Evolutionary conservation across 2,888 invertebrate species (phyloP), one percentile per base, ranked within the genome.

Genomic region (Chorisops tibialis): DNA sequence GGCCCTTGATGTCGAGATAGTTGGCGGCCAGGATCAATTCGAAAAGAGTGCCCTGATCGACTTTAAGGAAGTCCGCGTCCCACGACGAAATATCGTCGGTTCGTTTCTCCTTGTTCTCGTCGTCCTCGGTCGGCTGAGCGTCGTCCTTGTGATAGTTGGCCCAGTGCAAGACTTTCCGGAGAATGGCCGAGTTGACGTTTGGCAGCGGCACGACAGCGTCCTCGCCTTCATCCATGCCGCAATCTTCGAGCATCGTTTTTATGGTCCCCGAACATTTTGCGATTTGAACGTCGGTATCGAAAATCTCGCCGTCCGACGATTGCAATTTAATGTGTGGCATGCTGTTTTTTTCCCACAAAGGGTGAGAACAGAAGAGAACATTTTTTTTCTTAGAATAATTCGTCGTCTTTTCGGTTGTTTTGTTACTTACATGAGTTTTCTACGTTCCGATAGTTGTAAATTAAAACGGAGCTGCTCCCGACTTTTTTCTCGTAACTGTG

Each of bases 21-120:
- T 98, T 97, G 7, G 97, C 96, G 51, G 97, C 96, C 81, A 98
- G 80, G 71, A 98, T 97, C 43, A 98, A 81, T 80, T 97, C 97
- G 76, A 96, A 97, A 12, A 98, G 80, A 1, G 96, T 97, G 63
- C 94, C 96, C 77, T 97, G 96, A 76, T 97, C 96, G 35, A 98
- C 97, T 83, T 99, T 99, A 7, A 99, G 81, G 74, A 99, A 99
- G 77, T 99, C 98, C 0, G 96, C 94, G 81, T 99, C 99, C 99
- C 99, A 99, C 0, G 95, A 94, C 21, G 93, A 93, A 69, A 99
- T 99, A 74, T 99, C 98, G 75, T 99, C 98, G 0, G 98, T 98
- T n/a, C 98, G 83, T 73, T 97, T 98, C 74, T 96, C 96, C 76
- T 94, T 94, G 77, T 93, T 95, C 75, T 98, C 97, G 73, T 97